Evolutionary conservation across 2,797 vertebrate genomes (phyloP), one percentile per base, ranked within the genome.

Genomic region (Balearica regulorum): DNA sequence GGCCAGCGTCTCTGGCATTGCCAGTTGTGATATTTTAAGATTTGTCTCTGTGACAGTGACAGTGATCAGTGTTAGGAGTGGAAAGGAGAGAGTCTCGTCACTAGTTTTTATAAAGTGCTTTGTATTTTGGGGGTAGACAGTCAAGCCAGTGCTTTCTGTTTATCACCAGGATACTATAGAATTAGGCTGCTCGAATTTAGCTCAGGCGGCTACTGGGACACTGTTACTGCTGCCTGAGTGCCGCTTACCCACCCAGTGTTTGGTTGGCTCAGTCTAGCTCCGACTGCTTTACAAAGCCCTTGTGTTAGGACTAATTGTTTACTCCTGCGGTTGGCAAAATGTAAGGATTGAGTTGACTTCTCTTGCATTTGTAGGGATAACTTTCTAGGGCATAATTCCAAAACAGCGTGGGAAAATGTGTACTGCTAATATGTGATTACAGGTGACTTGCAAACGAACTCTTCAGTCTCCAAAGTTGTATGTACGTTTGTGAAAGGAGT

Each of bases 321-420:
- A n/a, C 28, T 60, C 28, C 43, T 21, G 7, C 22, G 43, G 11
- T 41, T 65, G 43, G 43, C 17, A 65, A 94, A 89, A 53, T 55
- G 19, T 41, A 53, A 75, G 37, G 80, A 57, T 55, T 76, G 54
- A 39, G 13, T 22, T 78, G 37, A 72, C 16, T 82, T 87, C 31
- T 81, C 35, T 71, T 77, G 54, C 15, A 16, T 83, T 78, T 4
- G 2, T 48, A 79, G 21, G 28, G 41, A 71, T 78, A 13, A 41
- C 22, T 75, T 76, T 15, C 31, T 41, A 22, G 21, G 49, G 26
- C 13, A 8, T 58, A 70, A 43, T 70, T 79, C 48, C 43, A 70
- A 58, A 87, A 58, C 26, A 68, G 39, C 0, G 0, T 16, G 53
- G 22, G 13, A 84, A 76, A 87, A 62, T 1, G 2, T 0, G 0